Conservation (phyloP, 92 coral and sea anemone species). For the Porites cylindrica region DNA sequence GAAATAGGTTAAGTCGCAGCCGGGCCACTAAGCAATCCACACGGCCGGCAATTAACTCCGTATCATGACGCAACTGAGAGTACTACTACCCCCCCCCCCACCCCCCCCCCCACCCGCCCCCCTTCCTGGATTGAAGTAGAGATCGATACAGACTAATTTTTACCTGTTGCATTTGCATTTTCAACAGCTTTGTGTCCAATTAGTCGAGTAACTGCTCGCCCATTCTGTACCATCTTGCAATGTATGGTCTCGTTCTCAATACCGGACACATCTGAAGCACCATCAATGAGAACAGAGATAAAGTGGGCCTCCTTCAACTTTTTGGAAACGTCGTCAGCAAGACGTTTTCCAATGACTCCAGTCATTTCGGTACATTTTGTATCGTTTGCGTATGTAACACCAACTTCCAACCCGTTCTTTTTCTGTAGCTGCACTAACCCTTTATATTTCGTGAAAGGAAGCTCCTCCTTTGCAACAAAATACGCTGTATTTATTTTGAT, state of each 20-base stretch:
- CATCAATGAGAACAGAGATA: conserved; percentile 31
- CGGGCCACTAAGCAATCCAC: no score
- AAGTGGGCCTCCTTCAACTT: conserved; percentile 29
- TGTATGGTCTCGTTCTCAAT: conserved; percentile 45
- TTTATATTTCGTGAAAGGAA: conserved; percentile 29
- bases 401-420: conserved; percentile 33
- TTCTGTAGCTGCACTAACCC: conserved; percentile 2
- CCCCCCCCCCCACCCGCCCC: no score
- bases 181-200: conserved; percentile 56
- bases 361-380: conserved; percentile 35
- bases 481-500: conserved; percentile 48
- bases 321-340: conserved; percentile 19
- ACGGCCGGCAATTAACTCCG: no score
- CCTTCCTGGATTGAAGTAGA: no score
- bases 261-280: conserved; percentile 44
- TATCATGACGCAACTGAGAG: no score
- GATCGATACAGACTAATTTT: background rate
- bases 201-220: conserved; percentile 37
- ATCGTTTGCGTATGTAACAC: conserved; percentile 40
- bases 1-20: no score
- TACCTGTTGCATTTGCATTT: conserved; percentile 41
- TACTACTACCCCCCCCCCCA: no score
- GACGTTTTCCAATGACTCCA: conserved; percentile 26
- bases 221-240: conserved; percentile 26
- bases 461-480: conserved; percentile 37